Evolutionary conservation across 2,888 invertebrate genomes (phyloP), one percentile per base, ranked within the genome.

Genomic region (Chymomyza amoena): DNA sequence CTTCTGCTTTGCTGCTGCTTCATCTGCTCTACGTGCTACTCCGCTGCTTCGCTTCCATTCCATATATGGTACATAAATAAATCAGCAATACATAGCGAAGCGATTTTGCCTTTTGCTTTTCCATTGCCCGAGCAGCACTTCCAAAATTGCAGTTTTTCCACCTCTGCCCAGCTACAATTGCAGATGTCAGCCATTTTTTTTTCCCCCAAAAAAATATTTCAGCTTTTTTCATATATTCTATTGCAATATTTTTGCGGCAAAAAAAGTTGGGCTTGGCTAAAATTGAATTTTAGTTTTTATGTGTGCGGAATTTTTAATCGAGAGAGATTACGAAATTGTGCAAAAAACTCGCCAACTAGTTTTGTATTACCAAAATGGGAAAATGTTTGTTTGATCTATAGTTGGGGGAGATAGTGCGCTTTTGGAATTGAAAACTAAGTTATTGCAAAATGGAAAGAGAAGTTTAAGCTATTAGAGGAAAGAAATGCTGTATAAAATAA

Each of bases 41-140:
- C 50, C n/a, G 13, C 51, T 68, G 63, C 50, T 60, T 54, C 36
- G 18, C 6, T n/a, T n/a, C n/a, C n/a, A n/a, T n/a, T n/a, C n/a
- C 16, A 13, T 50, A 20, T 67, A 65, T 74, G 70, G 68, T 64
- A 75, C 80, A 75, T 84, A 86, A 84, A 84, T 88, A 88, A 84
- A 88, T 84, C 87, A 88, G 79, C 83, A 70, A 72, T 81, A 78
- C 76, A 80, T 67, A 78, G 69, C 6, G 45, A 52, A 54, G 73
- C 81, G 64, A 73, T 73, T 73, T 70, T 45, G 39, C 39, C 39
- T 45, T 45, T 45, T 45, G 39, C 39, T 45, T 45, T 45, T 45
- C 39, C 39, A 45, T 45, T 39, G n/a, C n/a, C 16, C n/a, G n/a
- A n/a, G n/a, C 20, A 39, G 36, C 39, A 39, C 59, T 62, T 77